Conservation (phyloP, 1,140 invertebrate genomes). For the Brachionus asplanchnoidis region DNA sequence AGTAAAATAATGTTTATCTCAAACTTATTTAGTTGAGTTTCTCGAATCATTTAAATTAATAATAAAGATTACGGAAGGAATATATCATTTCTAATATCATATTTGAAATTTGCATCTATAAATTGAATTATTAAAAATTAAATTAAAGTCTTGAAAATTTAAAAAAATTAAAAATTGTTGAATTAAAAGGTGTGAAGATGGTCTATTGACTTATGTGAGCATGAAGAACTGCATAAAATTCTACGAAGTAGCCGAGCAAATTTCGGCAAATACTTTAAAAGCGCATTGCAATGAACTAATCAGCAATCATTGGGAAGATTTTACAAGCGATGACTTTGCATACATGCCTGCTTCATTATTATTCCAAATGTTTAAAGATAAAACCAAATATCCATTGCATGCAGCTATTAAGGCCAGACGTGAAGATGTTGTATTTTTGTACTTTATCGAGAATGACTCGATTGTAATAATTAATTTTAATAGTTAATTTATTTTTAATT, state of each 20-base stretch:
- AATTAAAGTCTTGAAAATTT: too few relatives aligned
- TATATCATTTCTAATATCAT: too few relatives aligned
- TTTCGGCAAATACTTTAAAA: slow-evolving; percentile 69
- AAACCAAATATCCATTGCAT: slow-evolving; percentile 80
- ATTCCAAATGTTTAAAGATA: slow-evolving; percentile 82
- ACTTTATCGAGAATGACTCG: slow-evolving; percentile 78
- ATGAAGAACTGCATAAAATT: slow-evolving; percentile 81
- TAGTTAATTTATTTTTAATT: neutral
- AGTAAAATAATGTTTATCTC: too few relatives aligned
- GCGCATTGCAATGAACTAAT: slow-evolving; percentile 84
- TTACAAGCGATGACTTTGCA: slow-evolving; percentile 81
- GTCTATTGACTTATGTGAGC: slow-evolving; percentile 75
- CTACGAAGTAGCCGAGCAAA: slow-evolving; percentile 85
- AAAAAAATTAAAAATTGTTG: too few relatives aligned
- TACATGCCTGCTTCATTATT: slow-evolving; percentile 82
- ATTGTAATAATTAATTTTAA: slow-evolving; percentile 63
- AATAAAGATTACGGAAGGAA: too few relatives aligned
- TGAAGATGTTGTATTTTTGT: slow-evolving; percentile 89
- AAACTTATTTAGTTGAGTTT: too few relatives aligned
- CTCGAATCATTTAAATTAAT: too few relatives aligned
- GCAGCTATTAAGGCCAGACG: slow-evolving; percentile 75
- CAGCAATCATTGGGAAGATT: slow-evolving; percentile 87
- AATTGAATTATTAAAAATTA: too few relatives aligned
- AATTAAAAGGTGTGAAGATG: slow-evolving; percentile 73
- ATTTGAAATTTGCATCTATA: too few relatives aligned